Percentiles rank a stretch among this genome's conserved stretches.
Evolutionary conservation across 2,113 vertebrate species (phyloP).

Genomic region (Triplophysa siluroides): DNA sequence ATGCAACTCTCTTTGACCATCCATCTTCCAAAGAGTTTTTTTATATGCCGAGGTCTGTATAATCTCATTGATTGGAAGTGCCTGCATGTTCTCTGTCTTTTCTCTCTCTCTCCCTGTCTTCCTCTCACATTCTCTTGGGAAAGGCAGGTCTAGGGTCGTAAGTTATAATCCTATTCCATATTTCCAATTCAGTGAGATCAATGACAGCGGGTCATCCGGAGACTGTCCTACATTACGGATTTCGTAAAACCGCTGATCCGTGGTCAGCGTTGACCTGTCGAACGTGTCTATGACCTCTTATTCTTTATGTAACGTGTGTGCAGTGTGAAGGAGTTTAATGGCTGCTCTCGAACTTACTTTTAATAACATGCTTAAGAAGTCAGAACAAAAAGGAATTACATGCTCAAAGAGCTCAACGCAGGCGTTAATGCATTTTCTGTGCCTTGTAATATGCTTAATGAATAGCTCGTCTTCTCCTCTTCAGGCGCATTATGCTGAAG

Average conservation of each 20-base stretch:
- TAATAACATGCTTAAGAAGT: conserved; percentile 49
- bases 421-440: conserved; percentile 42
- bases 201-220: conserved; percentile 27
- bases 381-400: conserved; percentile 48
- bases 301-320: conserved; percentile 7
- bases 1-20: conserved; percentile 20
- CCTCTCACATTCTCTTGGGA: not conserved
- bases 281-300: not conserved
- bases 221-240: conserved; percentile 33
- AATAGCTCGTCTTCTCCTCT: conserved; percentile 37
- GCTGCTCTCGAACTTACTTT: conserved; percentile 45
- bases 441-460: conserved; percentile 47
- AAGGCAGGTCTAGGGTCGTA: not conserved
- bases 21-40: not conserved
- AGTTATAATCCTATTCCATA: conserved; percentile 19
- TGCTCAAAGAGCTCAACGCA: conserved; percentile 46
- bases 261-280: conserved; percentile 13
- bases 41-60: conserved; percentile 1
- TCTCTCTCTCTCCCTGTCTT: no score
- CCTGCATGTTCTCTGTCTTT: not conserved
- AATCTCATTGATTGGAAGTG: conserved; percentile 5
- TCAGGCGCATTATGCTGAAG: conserved; percentile 39
- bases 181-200: conserved; percentile 28
- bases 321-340: conserved; percentile 28
- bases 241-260: conserved; percentile 4